phyloP scores from a whole-genome alignment of 2,888 invertebrate species.

The Rhodophaea formosa region DNA sequence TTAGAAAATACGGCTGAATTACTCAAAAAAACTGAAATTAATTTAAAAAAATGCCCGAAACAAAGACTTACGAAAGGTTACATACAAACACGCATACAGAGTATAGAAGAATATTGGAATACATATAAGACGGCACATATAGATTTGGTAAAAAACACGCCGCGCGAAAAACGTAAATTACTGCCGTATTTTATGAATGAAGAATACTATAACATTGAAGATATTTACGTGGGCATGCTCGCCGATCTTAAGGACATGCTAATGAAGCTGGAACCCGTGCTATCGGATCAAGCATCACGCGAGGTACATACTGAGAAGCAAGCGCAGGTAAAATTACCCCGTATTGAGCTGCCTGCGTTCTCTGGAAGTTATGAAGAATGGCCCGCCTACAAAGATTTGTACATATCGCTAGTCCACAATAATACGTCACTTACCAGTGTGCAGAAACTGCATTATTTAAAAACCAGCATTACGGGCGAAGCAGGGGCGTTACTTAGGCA shows the following conservation, averaged over 20 bases:
- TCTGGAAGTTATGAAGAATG: slow-evolving; percentile 23
- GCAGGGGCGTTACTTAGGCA: slow-evolving; percentile 13
- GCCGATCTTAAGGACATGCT: slow-evolving; percentile 6
- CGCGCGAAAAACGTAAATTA: slow-evolving; percentile 6
- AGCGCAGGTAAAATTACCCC: slow-evolving; percentile 17
- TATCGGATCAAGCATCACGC: not conserved
- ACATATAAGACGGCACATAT: slow-evolving; percentile 57
- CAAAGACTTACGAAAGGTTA: slow-evolving; percentile 10
- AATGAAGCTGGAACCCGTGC: not conserved
- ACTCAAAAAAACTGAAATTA: slow-evolving; percentile 1
- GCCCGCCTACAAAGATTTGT: slow-evolving; percentile 22
- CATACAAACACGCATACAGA: slow-evolving; percentile 5
- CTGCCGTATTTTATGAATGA: slow-evolving; percentile 17
- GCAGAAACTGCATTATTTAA: slow-evolving; percentile 25
- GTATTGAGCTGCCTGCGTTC: slow-evolving; percentile 21
- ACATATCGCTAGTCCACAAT: slow-evolving; percentile 21
- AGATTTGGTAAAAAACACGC: slow-evolving; percentile 19
- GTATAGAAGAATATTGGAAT: slow-evolving; percentile 13
- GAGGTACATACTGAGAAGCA: not conserved
- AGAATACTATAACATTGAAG: slow-evolving; percentile 8
- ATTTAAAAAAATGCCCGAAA: slow-evolving; percentile 11
- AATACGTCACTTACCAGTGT: slow-evolving; percentile 19
- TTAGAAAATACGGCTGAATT: slow-evolving; percentile 6
- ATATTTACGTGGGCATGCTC: slow-evolving; percentile 5
- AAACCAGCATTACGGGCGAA: slow-evolving; percentile 16